Evolutionary conservation across 2,797 vertebrate species (phyloP).

Genomic region (Pseudotriccus pelzelni): DNA sequence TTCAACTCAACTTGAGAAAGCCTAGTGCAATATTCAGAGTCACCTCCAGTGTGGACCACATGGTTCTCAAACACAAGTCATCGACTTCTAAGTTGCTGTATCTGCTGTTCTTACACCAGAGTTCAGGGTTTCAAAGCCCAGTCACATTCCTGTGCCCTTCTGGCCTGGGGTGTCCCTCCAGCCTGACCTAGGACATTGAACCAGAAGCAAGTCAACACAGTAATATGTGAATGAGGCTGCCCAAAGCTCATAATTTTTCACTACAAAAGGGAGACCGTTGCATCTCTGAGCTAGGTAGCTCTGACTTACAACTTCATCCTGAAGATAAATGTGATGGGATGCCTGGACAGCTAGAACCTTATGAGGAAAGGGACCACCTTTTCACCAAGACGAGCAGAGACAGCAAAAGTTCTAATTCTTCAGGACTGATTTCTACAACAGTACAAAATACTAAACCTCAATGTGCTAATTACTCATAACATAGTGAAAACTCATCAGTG

Average conservation of each 20-base stretch:
- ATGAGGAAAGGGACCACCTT: not conserved
- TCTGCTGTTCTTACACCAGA: not conserved
- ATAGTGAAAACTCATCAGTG: not conserved
- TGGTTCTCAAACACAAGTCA: not conserved
- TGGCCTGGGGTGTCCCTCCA: not conserved
- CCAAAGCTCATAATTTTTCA: rapidly evolving
- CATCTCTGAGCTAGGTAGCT: not conserved
- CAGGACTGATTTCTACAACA: not conserved
- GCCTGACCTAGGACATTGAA: not conserved
- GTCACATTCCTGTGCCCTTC: not conserved
- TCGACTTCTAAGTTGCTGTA: not conserved
- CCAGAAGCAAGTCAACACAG: not conserved
- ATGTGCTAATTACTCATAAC: not conserved
- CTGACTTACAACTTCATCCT: not conserved
- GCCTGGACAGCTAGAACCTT: not conserved
- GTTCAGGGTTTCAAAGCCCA: not conserved
- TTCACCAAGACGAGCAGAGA: not conserved
- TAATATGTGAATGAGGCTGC: not conserved
- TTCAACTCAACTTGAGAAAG: not conserved
- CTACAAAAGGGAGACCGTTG: not conserved
- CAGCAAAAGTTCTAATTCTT: not conserved
- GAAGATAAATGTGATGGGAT: not conserved
- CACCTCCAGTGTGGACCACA: not conserved
- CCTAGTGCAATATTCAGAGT: not conserved
- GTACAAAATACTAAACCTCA: not conserved